Conservation (phyloP, 2,113 vertebrate genomes). For the Sebastes schlegelii region DNA sequence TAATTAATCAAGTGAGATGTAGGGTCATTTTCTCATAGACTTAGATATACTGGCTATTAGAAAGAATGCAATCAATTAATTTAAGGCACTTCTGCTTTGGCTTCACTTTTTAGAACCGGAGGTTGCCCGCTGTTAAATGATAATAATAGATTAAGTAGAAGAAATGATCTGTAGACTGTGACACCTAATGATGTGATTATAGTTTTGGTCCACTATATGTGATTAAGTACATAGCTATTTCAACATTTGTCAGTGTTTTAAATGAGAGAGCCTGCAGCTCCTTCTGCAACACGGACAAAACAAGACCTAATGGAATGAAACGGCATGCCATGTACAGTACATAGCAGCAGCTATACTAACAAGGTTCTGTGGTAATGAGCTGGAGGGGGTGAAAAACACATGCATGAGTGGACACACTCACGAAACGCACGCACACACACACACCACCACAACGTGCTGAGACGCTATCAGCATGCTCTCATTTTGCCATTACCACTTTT, state of each 20-base stretch:
- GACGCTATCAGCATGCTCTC: constrained; percentile 51
- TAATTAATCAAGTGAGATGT: too few species aligned
- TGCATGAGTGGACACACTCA: constrained; percentile 48
- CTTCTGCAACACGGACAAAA: constrained; percentile 33
- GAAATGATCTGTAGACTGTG: background rate
- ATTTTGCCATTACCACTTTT: constrained; percentile 61
- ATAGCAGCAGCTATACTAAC: constrained; percentile 58
- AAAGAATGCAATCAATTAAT: too few species aligned
- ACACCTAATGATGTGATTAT: constrained; percentile 27
- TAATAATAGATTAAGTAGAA: background rate
- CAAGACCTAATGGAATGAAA: constrained; percentile 59
- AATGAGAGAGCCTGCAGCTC: constrained; percentile 29
- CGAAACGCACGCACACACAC: constrained; percentile 9
- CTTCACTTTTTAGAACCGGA: too few species aligned
- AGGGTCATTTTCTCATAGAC: too few species aligned
- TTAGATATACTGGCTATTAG: too few species aligned
- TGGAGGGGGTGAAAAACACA: constrained; percentile 51
- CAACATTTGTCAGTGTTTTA: constrained; percentile 44
- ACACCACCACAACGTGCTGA: constrained; percentile 18
- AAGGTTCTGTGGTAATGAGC: constrained; percentile 66
- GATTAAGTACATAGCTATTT: constrained; percentile 42
- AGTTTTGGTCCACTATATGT: constrained; percentile 26
- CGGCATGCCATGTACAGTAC: constrained; percentile 40
- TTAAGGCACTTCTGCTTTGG: too few species aligned
- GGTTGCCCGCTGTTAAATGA: background rate